Evolutionary conservation across 2,113 vertebrate genomes (phyloP).

Genomic region (Castor canadensis): DNA sequence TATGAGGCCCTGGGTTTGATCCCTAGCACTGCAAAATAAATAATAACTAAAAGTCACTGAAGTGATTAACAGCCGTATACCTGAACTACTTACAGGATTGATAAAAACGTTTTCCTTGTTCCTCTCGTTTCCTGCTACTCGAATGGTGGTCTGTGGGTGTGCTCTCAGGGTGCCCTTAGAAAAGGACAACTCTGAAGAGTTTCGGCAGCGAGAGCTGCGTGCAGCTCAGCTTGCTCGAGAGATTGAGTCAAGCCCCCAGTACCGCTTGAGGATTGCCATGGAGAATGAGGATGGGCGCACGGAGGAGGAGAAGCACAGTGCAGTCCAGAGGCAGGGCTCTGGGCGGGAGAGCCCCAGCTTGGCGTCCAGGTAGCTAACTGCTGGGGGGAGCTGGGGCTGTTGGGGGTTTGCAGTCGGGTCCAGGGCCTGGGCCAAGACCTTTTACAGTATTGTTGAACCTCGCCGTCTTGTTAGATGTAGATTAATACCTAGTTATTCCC

Average conservation of each 20-base stretch:
- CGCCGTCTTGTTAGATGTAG: neutral
- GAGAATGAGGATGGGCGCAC: slow-evolving; percentile 93
- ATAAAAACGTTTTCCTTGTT: neutral
- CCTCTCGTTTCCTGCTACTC: neutral
- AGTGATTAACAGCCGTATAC: neutral
- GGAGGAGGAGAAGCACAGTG: slow-evolving; percentile 93
- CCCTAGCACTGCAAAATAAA: neutral
- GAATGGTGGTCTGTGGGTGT: neutral
- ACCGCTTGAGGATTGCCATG: slow-evolving; percentile 88
- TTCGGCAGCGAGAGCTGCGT: slow-evolving; percentile 90
- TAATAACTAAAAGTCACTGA: neutral
- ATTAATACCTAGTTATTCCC: neutral
- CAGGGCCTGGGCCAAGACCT: neutral
- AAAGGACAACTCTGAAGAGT: slow-evolving; percentile 90
- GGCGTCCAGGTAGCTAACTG: slow-evolving; percentile 74
- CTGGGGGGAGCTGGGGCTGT: neutral
- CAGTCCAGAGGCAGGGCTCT: slow-evolving; percentile 87
- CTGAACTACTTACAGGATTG: neutral
- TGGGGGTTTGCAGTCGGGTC: neutral
- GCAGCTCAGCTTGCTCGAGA: slow-evolving; percentile 91
- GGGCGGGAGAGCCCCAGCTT: slow-evolving; percentile 83
- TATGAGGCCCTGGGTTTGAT: neutral
- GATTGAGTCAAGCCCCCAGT: slow-evolving; percentile 93
- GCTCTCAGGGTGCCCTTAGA: slow-evolving; percentile 89
- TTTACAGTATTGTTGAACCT: neutral